A percentile compares a stretch with the other conserved stretches of the same genome.
phyloP scores from a whole-genome alignment of 2,113 vertebrate species.

The Pterocles gutturalis region DNA sequence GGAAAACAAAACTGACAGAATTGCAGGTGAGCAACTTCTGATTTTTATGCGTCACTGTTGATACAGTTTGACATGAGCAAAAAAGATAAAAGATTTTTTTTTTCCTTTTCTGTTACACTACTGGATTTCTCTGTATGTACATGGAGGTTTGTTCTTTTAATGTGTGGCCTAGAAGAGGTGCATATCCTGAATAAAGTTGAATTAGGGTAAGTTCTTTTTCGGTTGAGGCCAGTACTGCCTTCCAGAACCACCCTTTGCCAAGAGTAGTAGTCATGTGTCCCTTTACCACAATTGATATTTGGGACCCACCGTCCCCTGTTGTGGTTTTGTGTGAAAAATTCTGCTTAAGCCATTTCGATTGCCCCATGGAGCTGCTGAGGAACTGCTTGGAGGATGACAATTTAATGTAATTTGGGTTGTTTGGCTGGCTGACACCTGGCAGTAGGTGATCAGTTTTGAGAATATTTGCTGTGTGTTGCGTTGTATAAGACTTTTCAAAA shows the following conservation, averaged over 20 bases:
- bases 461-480: accelerated
- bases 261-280: not conserved
- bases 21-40: not conserved
- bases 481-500: not conserved
- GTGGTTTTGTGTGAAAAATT: not conserved
- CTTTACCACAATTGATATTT: not conserved
- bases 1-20: not conserved
- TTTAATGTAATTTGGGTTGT: not conserved
- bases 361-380: not conserved
- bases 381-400: not conserved
- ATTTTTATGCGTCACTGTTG: not conserved
- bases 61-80: not conserved
- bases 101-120: not conserved
- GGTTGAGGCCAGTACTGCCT: not conserved
- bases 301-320: not conserved
- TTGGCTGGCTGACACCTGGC: not conserved
- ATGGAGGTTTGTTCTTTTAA: not conserved
- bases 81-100: not conserved
- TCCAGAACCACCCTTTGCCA: not conserved
- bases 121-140: not conserved
- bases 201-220: not conserved
- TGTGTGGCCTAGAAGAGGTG: not conserved
- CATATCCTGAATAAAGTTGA: not conserved
- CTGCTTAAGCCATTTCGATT: not conserved
- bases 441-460: not conserved